A percentile compares a stretch with the other conserved stretches of the same genome.
These are phyloP conservation scores for Dallia pectoralis DNA, from an alignment of 2,797 vertebrate genomes.

Conservation along the genomic window DNA sequence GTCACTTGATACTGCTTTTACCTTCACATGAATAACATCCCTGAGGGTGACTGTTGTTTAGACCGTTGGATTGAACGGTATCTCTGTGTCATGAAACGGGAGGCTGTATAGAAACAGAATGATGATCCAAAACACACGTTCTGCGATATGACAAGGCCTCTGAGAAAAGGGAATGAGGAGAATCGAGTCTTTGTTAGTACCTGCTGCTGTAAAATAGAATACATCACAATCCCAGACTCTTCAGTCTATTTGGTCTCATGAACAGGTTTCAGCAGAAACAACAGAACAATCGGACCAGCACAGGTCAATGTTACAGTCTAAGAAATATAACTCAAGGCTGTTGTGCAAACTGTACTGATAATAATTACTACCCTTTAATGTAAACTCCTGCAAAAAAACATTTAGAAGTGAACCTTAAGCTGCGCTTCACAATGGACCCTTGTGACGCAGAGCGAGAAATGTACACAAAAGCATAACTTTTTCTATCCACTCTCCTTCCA, in stretches of 20 bases:
- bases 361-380: neutral
- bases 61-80: neutral
- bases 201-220: conserved; percentile 59
- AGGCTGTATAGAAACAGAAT: conserved; percentile 64
- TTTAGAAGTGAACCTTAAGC: neutral
- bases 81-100: neutral
- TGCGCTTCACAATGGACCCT: neutral
- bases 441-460: neutral
- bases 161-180: conserved; percentile 48
- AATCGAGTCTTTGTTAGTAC: conserved; percentile 35
- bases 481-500: conserved; percentile 1
- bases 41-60: neutral
- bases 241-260: neutral
- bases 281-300: neutral
- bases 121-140: conserved; percentile 52
- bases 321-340: neutral
- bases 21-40: neutral
- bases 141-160: conserved; percentile 25
- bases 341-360: neutral
- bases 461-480: neutral
- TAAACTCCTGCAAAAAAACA: neutral
- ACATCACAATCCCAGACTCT: conserved; percentile 5
- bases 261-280: neutral
- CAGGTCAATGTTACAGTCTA: neutral
- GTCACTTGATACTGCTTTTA: neutral